phyloP scores from a whole-genome alignment of 2,888 invertebrate genomes.

The Punctoribates punctum region DNA sequence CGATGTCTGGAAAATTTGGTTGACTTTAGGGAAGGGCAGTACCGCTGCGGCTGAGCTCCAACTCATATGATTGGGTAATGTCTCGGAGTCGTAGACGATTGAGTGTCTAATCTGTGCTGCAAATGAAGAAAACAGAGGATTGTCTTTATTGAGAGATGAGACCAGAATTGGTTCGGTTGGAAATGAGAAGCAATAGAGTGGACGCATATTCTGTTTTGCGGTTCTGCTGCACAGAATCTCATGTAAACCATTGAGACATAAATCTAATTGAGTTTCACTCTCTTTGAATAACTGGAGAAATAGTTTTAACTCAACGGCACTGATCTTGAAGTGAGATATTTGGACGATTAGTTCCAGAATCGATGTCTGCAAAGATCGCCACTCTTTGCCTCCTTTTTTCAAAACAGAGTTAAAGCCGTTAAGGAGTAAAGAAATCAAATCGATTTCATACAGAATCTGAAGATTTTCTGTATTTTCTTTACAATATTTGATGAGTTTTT shows the following conservation, averaged over 20 bases:
- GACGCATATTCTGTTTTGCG: slow-evolving; percentile 3
- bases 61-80: background rate
- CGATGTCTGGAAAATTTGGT: background rate
- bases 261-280: slow-evolving; percentile 23
- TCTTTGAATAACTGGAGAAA: slow-evolving; percentile 41
- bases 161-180: slow-evolving; percentile 34
- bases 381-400: background rate
- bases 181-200: slow-evolving; percentile 24
- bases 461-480: slow-evolving; percentile 36
- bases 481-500: slow-evolving; percentile 25
- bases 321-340: slow-evolving; percentile 21
- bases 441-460: slow-evolving; percentile 27
- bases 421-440: slow-evolving; percentile 31
- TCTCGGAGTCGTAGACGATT: slow-evolving; percentile 7
- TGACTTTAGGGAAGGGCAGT: slow-evolving; percentile 6
- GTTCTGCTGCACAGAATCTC: slow-evolving; percentile 10
- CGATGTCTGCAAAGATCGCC: background rate
- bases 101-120: background rate
- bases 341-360: slow-evolving; percentile 35
- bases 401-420: slow-evolving; percentile 4
- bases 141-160: background rate
- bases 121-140: background rate
- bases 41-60: slow-evolving; percentile 8
- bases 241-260: slow-evolving; percentile 24
- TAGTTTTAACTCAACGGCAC: slow-evolving; percentile 23